These are phyloP conservation scores for Cynaeus angustus DNA, from an alignment of 2,888 invertebrate species.

Conservation along the genomic window DNA sequence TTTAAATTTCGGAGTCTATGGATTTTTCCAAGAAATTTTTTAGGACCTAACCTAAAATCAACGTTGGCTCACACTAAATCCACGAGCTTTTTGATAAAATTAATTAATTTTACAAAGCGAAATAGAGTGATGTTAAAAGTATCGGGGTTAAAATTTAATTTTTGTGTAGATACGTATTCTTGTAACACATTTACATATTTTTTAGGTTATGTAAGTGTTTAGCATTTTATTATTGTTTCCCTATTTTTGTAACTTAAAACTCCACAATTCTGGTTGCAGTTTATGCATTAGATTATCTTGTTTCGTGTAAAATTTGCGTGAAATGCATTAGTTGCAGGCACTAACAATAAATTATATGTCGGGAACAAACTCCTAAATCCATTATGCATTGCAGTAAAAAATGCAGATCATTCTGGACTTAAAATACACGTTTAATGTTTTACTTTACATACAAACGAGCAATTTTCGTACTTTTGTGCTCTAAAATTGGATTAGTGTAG, in stretches of 20 bases:
- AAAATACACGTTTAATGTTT: constrained; percentile 36
- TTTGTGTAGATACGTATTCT: too few relatives aligned
- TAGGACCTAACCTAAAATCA: too few relatives aligned
- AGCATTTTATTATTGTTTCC: background rate
- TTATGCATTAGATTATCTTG: background rate
- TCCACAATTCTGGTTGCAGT: background rate
- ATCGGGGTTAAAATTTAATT: too few relatives aligned
- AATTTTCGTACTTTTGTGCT: constrained; percentile 34
- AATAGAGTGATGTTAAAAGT: too few relatives aligned
- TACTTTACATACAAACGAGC: constrained; percentile 43
- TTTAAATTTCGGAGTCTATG: too few relatives aligned
- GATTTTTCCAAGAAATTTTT: too few relatives aligned
- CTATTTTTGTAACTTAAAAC: constrained; percentile 1
- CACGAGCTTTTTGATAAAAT: too few relatives aligned
- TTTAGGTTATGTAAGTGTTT: background rate
- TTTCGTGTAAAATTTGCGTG: constrained; percentile 15
- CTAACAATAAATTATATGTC: constrained; percentile 21
- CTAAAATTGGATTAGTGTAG: constrained; percentile 39
- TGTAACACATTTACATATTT: background rate
- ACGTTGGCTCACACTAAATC: too few relatives aligned
- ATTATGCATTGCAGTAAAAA: constrained; percentile 34
- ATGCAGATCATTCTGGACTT: constrained; percentile 28
- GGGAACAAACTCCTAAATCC: constrained; percentile 13
- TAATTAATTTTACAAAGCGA: too few relatives aligned
- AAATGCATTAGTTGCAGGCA: constrained; percentile 16